phyloP scores from a whole-genome alignment of 2,888 invertebrate species.

The Gortyna flavago region DNA sequence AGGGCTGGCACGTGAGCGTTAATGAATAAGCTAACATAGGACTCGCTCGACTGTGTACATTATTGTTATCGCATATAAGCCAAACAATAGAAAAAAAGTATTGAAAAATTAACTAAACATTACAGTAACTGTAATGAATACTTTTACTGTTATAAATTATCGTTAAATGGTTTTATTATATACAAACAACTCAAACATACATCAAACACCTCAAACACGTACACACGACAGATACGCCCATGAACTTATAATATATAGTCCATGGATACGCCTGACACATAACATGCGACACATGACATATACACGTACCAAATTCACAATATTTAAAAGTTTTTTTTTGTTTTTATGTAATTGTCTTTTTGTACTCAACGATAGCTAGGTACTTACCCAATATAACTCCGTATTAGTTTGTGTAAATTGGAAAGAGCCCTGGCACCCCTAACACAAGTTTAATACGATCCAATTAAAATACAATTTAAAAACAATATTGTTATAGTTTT shows the following conservation, averaged over 20 bases:
- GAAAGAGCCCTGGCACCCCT: not conserved
- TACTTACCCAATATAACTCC: not conserved
- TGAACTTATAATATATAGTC: no score
- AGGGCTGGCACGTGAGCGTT: conserved; percentile 65
- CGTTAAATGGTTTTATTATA: not conserved
- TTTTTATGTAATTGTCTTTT: not conserved
- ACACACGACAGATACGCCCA: not conserved
- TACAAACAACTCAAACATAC: not conserved
- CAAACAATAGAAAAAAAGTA: conserved; percentile 46
- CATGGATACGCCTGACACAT: not conserved
- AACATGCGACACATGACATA: not conserved
- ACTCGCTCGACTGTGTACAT: conserved; percentile 38
- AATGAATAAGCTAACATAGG: conserved; percentile 56
- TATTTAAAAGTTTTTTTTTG: not conserved
- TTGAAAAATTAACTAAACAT: conserved; percentile 40
- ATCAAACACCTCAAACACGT: not conserved
- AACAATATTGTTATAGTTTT: not conserved
- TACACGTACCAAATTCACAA: not conserved
- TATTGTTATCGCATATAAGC: conserved; percentile 52
- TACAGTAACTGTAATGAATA: conserved; percentile 9
- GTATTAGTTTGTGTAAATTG: not conserved
- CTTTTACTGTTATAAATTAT: conserved; percentile 15
- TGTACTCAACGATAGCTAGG: not conserved
- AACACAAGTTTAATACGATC: not conserved
- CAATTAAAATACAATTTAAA: not conserved